Evolutionary conservation across 2,888 invertebrate genomes (phyloP).

Genomic region (Caenorhabditis virilis): DNA sequence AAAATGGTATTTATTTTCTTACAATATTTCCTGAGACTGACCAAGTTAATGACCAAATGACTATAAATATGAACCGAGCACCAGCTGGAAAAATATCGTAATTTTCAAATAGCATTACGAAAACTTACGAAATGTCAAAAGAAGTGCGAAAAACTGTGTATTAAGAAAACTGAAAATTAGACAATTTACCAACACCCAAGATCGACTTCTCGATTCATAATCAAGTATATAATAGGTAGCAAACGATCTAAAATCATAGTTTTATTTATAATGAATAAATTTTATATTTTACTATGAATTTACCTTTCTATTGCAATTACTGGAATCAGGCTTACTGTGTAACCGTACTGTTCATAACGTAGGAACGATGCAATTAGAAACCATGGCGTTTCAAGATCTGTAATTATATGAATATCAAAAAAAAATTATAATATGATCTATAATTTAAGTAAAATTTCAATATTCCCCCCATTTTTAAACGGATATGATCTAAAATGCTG

Average conservation of each 20-base stretch:
- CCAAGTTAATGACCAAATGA: background rate
- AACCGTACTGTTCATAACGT: slow-evolving; percentile 22
- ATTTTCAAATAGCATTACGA: background rate
- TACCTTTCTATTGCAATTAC: slow-evolving; percentile 27
- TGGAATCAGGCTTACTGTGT: slow-evolving; percentile 9
- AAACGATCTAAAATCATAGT: too few species aligned
- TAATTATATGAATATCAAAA: too few species aligned
- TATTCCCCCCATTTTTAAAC: too few species aligned
- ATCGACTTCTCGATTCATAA: slow-evolving; percentile 3
- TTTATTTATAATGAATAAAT: too few species aligned
- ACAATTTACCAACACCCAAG: background rate
- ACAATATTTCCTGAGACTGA: background rate
- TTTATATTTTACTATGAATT: too few species aligned
- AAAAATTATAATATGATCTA: too few species aligned
- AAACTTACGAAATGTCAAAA: background rate
- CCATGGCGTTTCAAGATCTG: slow-evolving; percentile 21
- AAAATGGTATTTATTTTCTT: background rate
- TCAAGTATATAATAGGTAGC: slow-evolving; percentile 4
- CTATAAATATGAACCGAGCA: background rate
- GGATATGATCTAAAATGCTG: too few species aligned
- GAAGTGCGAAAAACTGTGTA: slow-evolving; percentile 1
- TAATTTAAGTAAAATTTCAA: too few species aligned
- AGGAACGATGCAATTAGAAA: slow-evolving; percentile 18
- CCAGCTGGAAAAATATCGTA: background rate
- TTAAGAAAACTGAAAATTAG: background rate